These are phyloP conservation scores for Triops cancriformis DNA, from an alignment of 1,140 invertebrate species.

Conservation along the genomic window DNA sequence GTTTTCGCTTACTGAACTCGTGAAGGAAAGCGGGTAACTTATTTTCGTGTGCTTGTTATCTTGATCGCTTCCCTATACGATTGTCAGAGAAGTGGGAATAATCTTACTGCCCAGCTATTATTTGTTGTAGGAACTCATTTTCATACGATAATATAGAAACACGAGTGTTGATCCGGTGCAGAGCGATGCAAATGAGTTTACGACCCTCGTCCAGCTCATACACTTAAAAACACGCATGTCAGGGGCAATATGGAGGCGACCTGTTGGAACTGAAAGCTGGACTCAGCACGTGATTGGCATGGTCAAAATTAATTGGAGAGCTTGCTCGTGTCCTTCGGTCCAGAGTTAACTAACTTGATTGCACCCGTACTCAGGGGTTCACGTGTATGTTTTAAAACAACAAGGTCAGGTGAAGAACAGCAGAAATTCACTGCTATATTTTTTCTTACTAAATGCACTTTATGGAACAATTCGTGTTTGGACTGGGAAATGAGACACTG, in stretches of 20 bases:
- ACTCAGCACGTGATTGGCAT: slow-evolving; percentile 9
- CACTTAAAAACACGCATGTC: not conserved
- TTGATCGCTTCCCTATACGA: not conserved
- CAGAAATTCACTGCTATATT: too few relatives aligned
- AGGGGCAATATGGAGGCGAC: not conserved
- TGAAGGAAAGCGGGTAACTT: not conserved
- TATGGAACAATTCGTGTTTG: too few relatives aligned
- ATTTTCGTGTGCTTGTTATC: not conserved
- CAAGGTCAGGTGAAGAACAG: too few relatives aligned
- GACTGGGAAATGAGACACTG: too few relatives aligned
- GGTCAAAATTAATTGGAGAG: not conserved
- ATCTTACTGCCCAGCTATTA: not conserved
- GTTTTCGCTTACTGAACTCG: not conserved
- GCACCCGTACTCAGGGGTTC: not conserved
- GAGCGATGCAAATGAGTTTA: slow-evolving; percentile 13
- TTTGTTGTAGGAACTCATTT: not conserved
- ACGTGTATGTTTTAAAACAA: too few relatives aligned
- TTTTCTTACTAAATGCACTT: too few relatives aligned
- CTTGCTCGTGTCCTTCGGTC: not conserved
- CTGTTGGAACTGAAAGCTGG: not conserved
- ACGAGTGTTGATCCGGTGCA: slow-evolving; percentile 1
- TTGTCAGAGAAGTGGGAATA: too few relatives aligned
- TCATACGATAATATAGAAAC: not conserved
- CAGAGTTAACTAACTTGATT: not conserved
- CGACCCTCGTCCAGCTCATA: not conserved